phyloP scores from a whole-genome alignment of 2,797 vertebrate genomes.

The Euphonia xanthogaster region DNA sequence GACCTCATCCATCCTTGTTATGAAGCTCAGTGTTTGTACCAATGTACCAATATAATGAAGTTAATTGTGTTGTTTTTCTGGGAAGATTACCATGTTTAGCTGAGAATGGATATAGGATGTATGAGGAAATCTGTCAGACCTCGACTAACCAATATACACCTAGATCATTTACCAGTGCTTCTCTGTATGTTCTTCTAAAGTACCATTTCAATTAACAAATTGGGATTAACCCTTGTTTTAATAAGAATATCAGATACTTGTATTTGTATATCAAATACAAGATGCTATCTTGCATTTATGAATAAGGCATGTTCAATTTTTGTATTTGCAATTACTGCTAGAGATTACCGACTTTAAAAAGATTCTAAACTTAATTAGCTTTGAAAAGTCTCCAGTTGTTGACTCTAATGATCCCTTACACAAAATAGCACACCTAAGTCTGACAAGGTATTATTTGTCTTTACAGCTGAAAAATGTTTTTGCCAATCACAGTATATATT shows the following conservation, averaged over 20 bases:
- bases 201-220: not conserved
- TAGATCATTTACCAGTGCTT: not conserved
- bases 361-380: not conserved
- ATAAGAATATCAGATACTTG: not conserved
- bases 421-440: not conserved
- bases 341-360: not conserved
- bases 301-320: not conserved
- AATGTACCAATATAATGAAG: not conserved
- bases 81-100: not conserved
- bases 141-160: not conserved
- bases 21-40: not conserved
- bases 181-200: not conserved
- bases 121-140: not conserved
- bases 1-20: not conserved
- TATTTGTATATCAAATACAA: too few species aligned
- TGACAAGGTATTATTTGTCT: not conserved
- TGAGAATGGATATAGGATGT: not conserved
- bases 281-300: not conserved
- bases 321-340: not conserved
- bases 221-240: not conserved
- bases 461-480: not conserved
- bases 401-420: not conserved
- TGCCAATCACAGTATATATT: not conserved
- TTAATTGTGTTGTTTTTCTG: not conserved
- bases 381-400: not conserved